These are phyloP conservation scores for Drosophila lacicola DNA, from an alignment of 2,888 invertebrate species.

Conservation along the genomic window DNA sequence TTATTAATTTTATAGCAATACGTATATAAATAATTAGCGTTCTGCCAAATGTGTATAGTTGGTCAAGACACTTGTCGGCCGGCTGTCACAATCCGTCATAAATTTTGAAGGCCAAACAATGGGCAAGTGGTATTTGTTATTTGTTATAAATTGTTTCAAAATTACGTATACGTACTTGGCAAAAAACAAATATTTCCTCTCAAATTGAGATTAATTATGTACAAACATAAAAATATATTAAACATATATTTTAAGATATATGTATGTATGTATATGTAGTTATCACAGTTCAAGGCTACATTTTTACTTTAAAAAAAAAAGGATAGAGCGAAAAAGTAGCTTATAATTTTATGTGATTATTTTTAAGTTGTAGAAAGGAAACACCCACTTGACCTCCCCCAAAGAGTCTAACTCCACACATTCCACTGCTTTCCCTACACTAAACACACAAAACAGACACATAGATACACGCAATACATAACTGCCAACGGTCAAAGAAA, in stretches of 20 bases:
- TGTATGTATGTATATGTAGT: background rate
- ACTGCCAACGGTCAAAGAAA: no score
- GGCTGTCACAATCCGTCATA: slow-evolving; percentile 73
- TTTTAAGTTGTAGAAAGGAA: background rate
- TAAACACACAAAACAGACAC: no score
- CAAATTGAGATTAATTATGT: slow-evolving; percentile 13
- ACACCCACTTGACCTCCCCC: no score
- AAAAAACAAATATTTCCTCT: slow-evolving; percentile 13
- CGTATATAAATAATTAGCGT: slow-evolving; percentile 48
- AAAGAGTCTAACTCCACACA: no score
- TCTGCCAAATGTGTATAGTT: slow-evolving; percentile 23
- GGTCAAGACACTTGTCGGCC: slow-evolving; percentile 64
- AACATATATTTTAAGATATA: background rate
- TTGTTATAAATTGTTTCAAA: slow-evolving; percentile 23
- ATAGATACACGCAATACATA: no score
- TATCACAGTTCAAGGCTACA: slow-evolving; percentile 7
- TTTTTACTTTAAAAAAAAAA: background rate
- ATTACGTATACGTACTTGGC: slow-evolving; percentile 31
- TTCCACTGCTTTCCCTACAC: no score
- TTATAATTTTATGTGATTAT: no score
- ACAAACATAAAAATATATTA: background rate
- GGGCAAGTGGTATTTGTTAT: slow-evolving; percentile 22
- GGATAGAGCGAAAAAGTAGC: no score
- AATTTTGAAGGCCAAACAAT: slow-evolving; percentile 69
- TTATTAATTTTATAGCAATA: slow-evolving; percentile 53